Evolutionary conservation across 2,113 vertebrate species (phyloP).

Genomic region (Hylia prasina): DNA sequence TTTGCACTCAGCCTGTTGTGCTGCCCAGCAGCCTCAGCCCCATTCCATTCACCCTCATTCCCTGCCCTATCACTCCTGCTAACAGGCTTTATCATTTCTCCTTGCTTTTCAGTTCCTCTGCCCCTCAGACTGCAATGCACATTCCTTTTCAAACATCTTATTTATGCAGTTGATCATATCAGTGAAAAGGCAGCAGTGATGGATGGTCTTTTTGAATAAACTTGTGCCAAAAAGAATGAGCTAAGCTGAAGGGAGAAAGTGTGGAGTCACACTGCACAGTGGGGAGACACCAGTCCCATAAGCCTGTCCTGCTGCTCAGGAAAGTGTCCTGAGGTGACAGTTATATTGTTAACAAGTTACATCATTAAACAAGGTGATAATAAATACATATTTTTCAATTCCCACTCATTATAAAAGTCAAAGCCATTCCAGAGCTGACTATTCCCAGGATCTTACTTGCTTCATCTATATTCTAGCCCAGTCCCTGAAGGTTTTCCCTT

Average conservation of each 20-base stretch:
- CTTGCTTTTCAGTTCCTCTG: not conserved
- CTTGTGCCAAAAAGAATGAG: not conserved
- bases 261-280: not conserved
- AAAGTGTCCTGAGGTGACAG: not conserved
- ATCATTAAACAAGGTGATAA: not conserved
- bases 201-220: not conserved
- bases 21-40: not conserved
- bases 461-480: not conserved
- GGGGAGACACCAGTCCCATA: not conserved
- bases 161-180: not conserved
- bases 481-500: not conserved
- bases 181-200: not conserved
- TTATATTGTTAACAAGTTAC: not conserved
- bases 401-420: not conserved
- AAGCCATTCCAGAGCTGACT: not conserved
- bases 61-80: not conserved
- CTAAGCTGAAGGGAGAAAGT: not conserved
- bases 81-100: not conserved
- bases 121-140: not conserved
- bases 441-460: not conserved
- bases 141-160: not conserved
- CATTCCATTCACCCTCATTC: not conserved
- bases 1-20: not conserved
- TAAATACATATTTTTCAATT: not conserved
- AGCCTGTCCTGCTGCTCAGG: not conserved